Evolutionary conservation across 1,140 invertebrate genomes (phyloP), one percentile per base, ranked within the genome.

Genomic region (Papilio dardanus): DNA sequence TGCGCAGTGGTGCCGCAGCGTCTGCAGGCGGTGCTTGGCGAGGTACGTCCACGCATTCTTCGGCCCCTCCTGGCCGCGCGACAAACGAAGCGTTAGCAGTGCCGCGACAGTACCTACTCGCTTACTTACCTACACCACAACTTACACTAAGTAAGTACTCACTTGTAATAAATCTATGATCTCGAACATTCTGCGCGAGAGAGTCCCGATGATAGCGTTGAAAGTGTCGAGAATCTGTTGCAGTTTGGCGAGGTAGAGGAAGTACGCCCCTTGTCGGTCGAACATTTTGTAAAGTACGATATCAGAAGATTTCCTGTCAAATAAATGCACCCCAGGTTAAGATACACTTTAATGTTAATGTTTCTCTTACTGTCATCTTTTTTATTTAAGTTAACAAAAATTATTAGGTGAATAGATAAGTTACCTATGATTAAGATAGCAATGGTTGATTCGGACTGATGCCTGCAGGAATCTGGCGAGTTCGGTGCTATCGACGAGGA

Each of bases 391-490:
- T n/a, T n/a, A n/a, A n/a, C n/a, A n/a, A n/a, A n/a, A n/a, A n/a
- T n/a, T n/a, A n/a, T n/a, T n/a, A n/a, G 16, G 12, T 28, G 28
- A 12, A 30, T 62, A 3, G 24, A 16, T 62, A 30, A 35, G 30
- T 66, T 33, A 66, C 65, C 31, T 66, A 66, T 33, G 31, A 66
- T 6, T 66, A 66, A 35, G 31, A 33, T 66, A 35, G 65, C 65
- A 66, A 66, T 35, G 65, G 31, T 33, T 66, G 8, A 66, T 35
- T 66, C 19, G 33, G 35, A 66, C 65, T 31, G 30, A 31, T 66
- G 65, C 65, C 16, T 35, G 65, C 65, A 66, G 65, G 65, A 33
- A 66, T 35, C 31, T 35, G 65, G 30, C n/a, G 30, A 66, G 65
- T n/a, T 66, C 65, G 3, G 65, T 35, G 65, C 65, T 35, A 19